phyloP scores from a whole-genome alignment of 1,140 invertebrate genomes.

The Drosophila ficusphila region DNA sequence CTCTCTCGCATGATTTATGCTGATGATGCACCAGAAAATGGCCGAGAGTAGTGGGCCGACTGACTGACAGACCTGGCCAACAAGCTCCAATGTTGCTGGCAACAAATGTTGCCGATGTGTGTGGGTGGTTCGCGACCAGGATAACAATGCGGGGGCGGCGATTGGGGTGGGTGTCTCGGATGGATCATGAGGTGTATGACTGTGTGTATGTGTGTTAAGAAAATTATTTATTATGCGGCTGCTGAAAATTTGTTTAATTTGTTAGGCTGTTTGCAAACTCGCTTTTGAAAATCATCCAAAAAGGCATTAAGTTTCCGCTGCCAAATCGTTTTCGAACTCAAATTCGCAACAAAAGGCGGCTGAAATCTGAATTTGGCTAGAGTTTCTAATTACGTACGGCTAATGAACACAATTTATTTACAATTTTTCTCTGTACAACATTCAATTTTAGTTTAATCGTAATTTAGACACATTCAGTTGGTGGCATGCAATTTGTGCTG shows the following conservation, averaged over 20 bases:
- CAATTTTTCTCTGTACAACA: slow-evolving; percentile 65
- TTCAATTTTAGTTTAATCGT: slow-evolving; percentile 56
- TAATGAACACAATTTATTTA: slow-evolving; percentile 55
- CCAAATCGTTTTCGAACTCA: slow-evolving; percentile 10
- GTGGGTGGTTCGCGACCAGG: slow-evolving; percentile 52
- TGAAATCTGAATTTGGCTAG: slow-evolving; percentile 52
- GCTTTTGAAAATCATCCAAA: slow-evolving; percentile 38
- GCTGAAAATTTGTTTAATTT: slow-evolving; percentile 64
- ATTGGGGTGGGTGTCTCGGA: slow-evolving; percentile 57
- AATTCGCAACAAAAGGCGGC: slow-evolving; percentile 46
- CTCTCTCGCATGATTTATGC: slow-evolving; percentile 73
- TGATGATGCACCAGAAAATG: slow-evolving; percentile 62
- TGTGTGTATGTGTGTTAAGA: slow-evolving; percentile 26
- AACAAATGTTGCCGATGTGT: slow-evolving; percentile 56
- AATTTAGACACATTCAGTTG: slow-evolving; percentile 46
- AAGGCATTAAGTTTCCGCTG: slow-evolving; percentile 28
- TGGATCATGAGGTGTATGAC: slow-evolving; percentile 49
- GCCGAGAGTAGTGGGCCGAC: slow-evolving; percentile 46
- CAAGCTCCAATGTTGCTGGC: slow-evolving; percentile 45
- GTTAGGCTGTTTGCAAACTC: slow-evolving; percentile 71
- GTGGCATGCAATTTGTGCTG: slow-evolving; percentile 62
- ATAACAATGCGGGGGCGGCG: slow-evolving; percentile 27
- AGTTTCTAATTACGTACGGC: slow-evolving; percentile 52
- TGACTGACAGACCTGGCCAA: slow-evolving; percentile 31
- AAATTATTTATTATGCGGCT: slow-evolving; percentile 15